Base-by-base conservation (phyloP, 1,140 invertebrate genomes). In the Danaus plexippus region DNA sequence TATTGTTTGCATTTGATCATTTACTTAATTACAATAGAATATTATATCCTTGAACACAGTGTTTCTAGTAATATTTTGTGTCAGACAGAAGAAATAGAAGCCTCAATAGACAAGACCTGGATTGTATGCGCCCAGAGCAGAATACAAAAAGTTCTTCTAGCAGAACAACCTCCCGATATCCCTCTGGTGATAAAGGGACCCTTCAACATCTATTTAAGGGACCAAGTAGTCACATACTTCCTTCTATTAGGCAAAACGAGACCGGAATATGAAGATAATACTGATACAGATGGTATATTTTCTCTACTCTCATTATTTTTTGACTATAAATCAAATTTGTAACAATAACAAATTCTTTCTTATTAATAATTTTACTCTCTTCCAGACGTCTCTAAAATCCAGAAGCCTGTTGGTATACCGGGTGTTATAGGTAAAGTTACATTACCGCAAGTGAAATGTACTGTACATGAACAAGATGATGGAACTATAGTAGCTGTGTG, bases 381-480 rank as follows among this genome's bases (percentile, higher is more conserved):
- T 89, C 47, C 71, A 93, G 92, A 94, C 89, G 90, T 94, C 9
- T 89, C 89, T 10, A 88, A 91, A 61, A 87, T 94, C 42, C 78
- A 88, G 57, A 89, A 92, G 49, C 89, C 90, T 48, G 81, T 92
- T 13, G 85, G 88, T 45, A 89, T 92, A 52, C 89, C 90, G 9
- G 78, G 77, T 52, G 88, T 91, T 51, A 90, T 90, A 63, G 89
- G 88, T 22, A 85, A 84, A 61, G 73, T 80, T 47, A 81, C 75
- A 18, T 66, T 87, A 54, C 63, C 89, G 44, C 72, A 79, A 42
- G 53, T 89, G 41, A 84, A 87, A 61, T 89, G 90, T 10, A 90
- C 91, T 9, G 90, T 98, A 5, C 97, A 99, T 80, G 94, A 98
- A 83, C 96, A 99, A 87, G 91, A 95, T 41, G 96, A 99, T 85